phyloP scores from a whole-genome alignment of 2,888 invertebrate genomes.

The Tetragnatha montana region DNA sequence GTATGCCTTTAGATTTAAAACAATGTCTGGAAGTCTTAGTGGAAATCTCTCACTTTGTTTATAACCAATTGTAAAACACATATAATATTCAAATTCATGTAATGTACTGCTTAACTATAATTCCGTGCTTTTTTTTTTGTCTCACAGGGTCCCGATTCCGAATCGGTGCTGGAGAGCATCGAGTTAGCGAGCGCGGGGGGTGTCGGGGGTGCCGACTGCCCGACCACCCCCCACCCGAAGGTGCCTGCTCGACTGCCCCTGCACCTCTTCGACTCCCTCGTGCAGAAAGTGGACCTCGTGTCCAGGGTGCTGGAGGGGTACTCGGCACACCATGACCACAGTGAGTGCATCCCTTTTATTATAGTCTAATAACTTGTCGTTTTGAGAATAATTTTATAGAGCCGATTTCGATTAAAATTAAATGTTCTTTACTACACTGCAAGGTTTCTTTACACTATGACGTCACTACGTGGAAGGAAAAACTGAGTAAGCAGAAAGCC shows the following conservation, averaged over 20 bases:
- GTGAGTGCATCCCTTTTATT: conserved; percentile 25
- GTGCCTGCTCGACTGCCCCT: conserved; percentile 78
- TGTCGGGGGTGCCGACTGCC: conserved; percentile 13
- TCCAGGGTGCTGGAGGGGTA: conserved; percentile 81
- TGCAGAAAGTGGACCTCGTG: conserved; percentile 87
- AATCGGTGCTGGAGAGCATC: conserved; percentile 40
- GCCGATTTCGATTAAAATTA: too few relatives aligned
- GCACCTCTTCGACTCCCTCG: conserved; percentile 83
- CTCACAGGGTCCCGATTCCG: conserved; percentile 16
- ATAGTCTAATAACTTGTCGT: not conserved
- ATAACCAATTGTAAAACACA: too few relatives aligned
- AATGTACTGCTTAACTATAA: too few relatives aligned
- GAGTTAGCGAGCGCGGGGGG: not conserved
- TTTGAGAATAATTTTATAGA: too few relatives aligned
- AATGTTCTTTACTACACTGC: too few relatives aligned
- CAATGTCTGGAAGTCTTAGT: too few relatives aligned
- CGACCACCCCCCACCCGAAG: conserved; percentile 27
- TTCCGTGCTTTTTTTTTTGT: not conserved
- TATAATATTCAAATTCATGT: too few relatives aligned
- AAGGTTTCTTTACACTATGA: too few relatives aligned
- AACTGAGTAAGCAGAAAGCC: too few relatives aligned
- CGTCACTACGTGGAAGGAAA: too few relatives aligned
- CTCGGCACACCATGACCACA: conserved; percentile 65
- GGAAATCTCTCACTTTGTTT: too few relatives aligned
- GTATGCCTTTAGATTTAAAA: too few relatives aligned